Conservation (phyloP, 2,797 vertebrate genomes). For the Liparis tanakae region DNA sequence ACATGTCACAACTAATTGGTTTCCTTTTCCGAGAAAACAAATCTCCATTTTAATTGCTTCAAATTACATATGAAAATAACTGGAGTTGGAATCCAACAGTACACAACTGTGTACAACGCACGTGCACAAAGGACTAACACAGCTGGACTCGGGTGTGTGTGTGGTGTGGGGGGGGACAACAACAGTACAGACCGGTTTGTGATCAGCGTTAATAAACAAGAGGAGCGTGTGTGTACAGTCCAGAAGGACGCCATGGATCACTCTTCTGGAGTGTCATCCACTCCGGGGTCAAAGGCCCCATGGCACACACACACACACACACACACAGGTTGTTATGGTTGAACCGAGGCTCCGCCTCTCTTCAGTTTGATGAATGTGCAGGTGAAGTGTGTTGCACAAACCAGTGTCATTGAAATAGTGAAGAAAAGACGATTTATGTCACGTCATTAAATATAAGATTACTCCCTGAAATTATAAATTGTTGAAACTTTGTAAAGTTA, state of each 20-base stretch:
- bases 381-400: neutral
- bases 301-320: neutral
- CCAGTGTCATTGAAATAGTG: neutral
- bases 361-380: neutral
- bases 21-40: too few relatives aligned
- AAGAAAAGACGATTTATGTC: neutral
- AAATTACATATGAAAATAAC: too few relatives aligned
- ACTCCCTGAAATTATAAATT: neutral
- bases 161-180: slow-evolving; percentile 52
- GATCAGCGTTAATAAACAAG: slow-evolving; percentile 80
- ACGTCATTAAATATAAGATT: too few relatives aligned
- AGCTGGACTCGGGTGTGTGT: slow-evolving; percentile 72
- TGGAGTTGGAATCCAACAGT: too few relatives aligned
- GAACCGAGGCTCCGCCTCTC: neutral
- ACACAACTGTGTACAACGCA: neutral
- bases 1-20: too few relatives aligned
- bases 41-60: too few relatives aligned
- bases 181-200: slow-evolving; percentile 62
- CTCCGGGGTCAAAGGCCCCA: slow-evolving; percentile 19
- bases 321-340: neutral
- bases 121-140: slow-evolving; percentile 72
- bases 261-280: slow-evolving; percentile 48
- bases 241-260: slow-evolving; percentile 51
- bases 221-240: slow-evolving; percentile 69
- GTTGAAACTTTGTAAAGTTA: neutral